A percentile compares a stretch with the other conserved stretches of the same genome.
phyloP scores from a whole-genome alignment of 2,797 vertebrate species.

The Martes flavigula region DNA sequence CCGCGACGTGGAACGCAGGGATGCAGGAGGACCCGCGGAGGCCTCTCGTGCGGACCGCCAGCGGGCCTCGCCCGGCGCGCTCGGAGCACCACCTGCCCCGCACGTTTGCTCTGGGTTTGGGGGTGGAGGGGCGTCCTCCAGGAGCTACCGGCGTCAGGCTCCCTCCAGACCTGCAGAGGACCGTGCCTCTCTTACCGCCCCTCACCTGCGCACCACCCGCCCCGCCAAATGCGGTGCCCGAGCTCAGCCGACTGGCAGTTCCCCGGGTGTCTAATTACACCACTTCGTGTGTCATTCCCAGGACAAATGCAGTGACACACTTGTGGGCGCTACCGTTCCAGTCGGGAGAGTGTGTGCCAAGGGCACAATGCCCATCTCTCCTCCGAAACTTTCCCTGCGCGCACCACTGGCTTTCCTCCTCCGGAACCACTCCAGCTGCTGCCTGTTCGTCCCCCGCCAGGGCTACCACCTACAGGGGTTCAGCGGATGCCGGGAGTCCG shows the following conservation, averaged over 20 bases:
- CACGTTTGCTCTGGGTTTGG: background rate
- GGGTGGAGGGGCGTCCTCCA: background rate
- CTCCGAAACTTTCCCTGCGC: constrained; percentile 17
- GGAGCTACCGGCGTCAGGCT: background rate
- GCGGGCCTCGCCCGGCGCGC: background rate
- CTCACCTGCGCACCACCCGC: background rate
- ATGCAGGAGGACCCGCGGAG: constrained; percentile 72
- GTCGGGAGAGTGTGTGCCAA: background rate
- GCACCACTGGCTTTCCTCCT: background rate
- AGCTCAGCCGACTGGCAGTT: background rate
- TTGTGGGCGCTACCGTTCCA: background rate
- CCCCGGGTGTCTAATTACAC: background rate
- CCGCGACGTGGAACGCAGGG: constrained; percentile 83
- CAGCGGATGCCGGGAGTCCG: background rate
- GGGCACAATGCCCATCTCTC: background rate
- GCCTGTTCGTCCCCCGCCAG: background rate
- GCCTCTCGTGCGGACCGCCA: background rate
- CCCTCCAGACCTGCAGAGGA: background rate
- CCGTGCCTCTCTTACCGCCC: background rate
- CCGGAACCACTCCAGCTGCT: background rate
- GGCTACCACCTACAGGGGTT: background rate
- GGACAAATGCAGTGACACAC: background rate
- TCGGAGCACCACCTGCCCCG: background rate
- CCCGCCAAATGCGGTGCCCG: background rate
- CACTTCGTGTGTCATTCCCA: background rate